Percentiles rank a stretch among this genome's conserved stretches.
phyloP scores from a whole-genome alignment of 2,113 vertebrate species.

The Vulpes vulpes region DNA sequence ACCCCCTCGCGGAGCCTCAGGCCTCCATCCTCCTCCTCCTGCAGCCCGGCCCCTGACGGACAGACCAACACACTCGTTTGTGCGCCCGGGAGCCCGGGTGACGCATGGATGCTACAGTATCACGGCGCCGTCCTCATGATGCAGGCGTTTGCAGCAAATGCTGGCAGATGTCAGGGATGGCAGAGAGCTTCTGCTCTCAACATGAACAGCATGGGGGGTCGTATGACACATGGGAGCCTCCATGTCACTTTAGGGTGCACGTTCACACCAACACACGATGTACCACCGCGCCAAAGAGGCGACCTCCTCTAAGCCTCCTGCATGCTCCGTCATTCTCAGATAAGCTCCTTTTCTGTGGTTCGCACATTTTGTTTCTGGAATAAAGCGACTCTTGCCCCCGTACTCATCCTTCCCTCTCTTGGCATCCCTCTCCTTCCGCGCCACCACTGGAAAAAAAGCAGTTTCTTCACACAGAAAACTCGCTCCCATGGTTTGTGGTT shows the following conservation, averaged over 20 bases:
- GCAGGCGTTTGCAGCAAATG: not conserved
- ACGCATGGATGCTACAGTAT: fast-evolving
- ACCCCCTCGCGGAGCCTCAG: too few species aligned
- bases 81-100: fast-evolving
- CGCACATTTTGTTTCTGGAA: not conserved
- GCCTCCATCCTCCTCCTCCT: not conserved
- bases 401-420: not conserved
- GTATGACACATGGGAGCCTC: not conserved
- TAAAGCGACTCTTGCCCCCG: not conserved
- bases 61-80: fast-evolving
- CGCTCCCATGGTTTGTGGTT: not conserved
- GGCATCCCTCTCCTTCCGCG: not conserved
- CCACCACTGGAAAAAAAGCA: not conserved
- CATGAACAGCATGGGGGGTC: not conserved
- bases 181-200: not conserved
- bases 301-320: not conserved
- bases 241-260: too few species aligned
- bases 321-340: not conserved
- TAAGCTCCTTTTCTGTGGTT: not conserved
- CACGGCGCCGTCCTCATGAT: not conserved
- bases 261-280: not conserved
- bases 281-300: fast-evolving
- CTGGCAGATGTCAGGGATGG: not conserved
- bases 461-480: not conserved
- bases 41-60: fast-evolving